Evolutionary conservation across 1,140 invertebrate species (phyloP).

Genomic region (Galendromus occidentalis): DNA sequence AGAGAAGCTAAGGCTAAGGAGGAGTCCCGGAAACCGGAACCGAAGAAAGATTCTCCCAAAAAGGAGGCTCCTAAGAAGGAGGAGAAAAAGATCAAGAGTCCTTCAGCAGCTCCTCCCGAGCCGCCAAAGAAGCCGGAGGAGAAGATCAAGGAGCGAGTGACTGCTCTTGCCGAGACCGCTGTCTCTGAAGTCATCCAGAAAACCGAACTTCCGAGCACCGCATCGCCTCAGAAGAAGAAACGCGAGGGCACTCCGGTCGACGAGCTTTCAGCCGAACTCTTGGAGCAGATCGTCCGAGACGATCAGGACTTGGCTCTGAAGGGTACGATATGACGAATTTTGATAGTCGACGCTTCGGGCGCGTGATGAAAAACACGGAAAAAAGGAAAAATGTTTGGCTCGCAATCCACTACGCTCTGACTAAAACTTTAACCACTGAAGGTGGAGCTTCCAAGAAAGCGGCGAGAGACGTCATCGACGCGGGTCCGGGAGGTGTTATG

Average conservation of each 20-base stretch:
- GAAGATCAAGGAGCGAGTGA: not conserved
- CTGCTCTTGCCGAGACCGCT: not conserved
- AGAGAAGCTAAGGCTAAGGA: not conserved
- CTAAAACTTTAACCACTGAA: not conserved
- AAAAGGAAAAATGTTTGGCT: not conserved
- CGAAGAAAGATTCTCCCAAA: conserved; percentile 40
- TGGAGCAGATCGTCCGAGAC: conserved; percentile 8
- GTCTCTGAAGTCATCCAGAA: not conserved
- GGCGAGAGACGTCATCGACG: not conserved
- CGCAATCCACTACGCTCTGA: too few relatives aligned
- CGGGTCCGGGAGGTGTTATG: not conserved
- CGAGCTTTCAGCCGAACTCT: not conserved
- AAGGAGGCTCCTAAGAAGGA: conserved; percentile 25
- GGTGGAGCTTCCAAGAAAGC: not conserved
- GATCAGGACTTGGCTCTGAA: not conserved
- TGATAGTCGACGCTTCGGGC: not conserved
- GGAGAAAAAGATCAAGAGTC: conserved; percentile 10
- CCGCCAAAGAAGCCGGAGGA: not conserved
- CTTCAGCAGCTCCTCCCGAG: not conserved
- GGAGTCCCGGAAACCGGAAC: not conserved
- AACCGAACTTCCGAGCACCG: not conserved
- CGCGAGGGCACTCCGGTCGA: not conserved
- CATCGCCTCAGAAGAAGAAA: not conserved
- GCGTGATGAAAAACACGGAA: not conserved
- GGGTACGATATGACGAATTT: not conserved